Percentiles rank a stretch among this genome's conserved stretches.
These are phyloP conservation scores for Chelon auratus DNA, from an alignment of 2,797 vertebrate species.

Conservation along the genomic window DNA sequence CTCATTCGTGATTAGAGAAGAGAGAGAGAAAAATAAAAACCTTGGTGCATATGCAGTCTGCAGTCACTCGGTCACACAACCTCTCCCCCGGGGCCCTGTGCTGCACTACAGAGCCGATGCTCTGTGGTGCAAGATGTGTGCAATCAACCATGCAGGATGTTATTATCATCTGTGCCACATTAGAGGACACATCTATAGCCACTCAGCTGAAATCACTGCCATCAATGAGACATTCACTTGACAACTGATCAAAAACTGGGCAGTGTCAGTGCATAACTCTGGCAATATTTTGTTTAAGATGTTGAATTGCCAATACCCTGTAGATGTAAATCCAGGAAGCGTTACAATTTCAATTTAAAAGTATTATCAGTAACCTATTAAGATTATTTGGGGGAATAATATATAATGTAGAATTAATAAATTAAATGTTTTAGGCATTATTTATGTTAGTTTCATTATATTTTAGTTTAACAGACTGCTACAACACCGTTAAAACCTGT, in stretches of 20 bases:
- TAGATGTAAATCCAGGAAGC: slow-evolving; percentile 28
- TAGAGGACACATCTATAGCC: slow-evolving; percentile 19
- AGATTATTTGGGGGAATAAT: neutral
- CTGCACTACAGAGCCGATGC: slow-evolving; percentile 53
- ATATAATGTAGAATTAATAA: neutral
- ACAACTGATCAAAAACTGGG: neutral
- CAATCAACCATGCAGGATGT: slow-evolving; percentile 59
- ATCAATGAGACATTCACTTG: neutral
- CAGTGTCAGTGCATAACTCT: neutral
- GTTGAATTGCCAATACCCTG: neutral
- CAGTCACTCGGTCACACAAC: slow-evolving; percentile 32
- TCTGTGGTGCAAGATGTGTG: slow-evolving; percentile 62
- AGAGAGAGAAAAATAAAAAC: neutral
- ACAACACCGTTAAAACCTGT: neutral
- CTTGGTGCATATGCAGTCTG: slow-evolving; percentile 12
- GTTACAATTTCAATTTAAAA: neutral
- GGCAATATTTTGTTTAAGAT: neutral
- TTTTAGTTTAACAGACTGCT: neutral
- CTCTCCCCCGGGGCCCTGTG: slow-evolving; percentile 16
- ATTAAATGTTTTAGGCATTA: neutral
- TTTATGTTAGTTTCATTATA: fast-evolving
- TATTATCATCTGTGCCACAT: slow-evolving; percentile 51
- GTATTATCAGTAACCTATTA: neutral
- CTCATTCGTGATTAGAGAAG: slow-evolving; percentile 2
- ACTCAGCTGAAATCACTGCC: slow-evolving; percentile 9